Evolutionary conservation across 2,888 invertebrate species (phyloP), one percentile per base, ranked within the genome.

Genomic region (Dione vanillae): DNA sequence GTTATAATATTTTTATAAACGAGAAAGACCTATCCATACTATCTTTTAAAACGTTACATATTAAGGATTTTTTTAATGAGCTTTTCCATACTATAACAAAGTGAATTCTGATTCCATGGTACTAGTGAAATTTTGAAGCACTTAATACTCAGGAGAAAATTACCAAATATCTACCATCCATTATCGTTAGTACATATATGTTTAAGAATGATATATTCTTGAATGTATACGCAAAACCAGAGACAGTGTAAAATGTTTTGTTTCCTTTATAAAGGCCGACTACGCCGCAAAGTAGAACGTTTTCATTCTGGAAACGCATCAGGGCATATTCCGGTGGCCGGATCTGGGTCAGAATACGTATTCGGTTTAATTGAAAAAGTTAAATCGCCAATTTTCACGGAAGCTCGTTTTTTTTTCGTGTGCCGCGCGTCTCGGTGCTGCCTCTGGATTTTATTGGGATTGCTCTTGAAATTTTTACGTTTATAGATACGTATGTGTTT

Each of bases 331-430:
- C 80, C 79, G 68, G 62, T 85, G 72, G 74, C 77, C 77, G 75
- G 78, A 74, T 77, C 78, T 77, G 75, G 79, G 74, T 74, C 77
- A 75, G 77, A 76, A 78, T 78, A 78, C 70, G 67, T 56, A 69
- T 75, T 72, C 64, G 72, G 68, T 77, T 76, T 78, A 77, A 78
- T 78, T 78, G 78, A 78, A 78, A 78, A 78, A 91, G 91, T 91
- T 91, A 86, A 89, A 89, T 88, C 87, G 85, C 78, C 83, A 85
- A 87, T 90, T 90, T 85, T 87, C 83, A 83, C 80, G 80, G 82
- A 82, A 85, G 82, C 85, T 82, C 83, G 54, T 54, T 37, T 73
- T 75, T 74, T 77, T 73, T 75, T 73, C 65, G 68, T 72, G 71
- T 69, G 59, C 65, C 69, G 69, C 71, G 58, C 75, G 73, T 79